Percentiles rank a stretch among this genome's conserved stretches.
Evolutionary conservation across 2,888 invertebrate species (phyloP).

Genomic region (Agrotis segetum): DNA sequence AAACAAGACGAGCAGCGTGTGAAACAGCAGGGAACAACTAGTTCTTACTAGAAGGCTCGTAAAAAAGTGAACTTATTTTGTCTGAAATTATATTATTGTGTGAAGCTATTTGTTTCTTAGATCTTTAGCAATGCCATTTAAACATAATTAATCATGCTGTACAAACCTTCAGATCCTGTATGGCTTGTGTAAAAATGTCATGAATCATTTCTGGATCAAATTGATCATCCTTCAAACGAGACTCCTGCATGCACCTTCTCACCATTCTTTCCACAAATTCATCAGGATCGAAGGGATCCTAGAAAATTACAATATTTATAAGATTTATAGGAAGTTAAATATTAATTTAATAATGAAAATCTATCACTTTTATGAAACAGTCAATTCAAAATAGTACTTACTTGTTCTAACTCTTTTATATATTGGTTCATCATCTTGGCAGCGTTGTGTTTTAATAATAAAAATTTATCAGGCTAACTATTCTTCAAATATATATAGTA

Average conservation of each 20-base stretch:
- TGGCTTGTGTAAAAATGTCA: conserved; percentile 98
- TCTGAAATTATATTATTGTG: neutral
- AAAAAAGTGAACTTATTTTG: neutral
- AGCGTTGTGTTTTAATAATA: conserved; percentile 1
- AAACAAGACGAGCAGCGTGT: too few species aligned
- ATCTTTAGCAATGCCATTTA: neutral
- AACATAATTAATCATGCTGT: neutral
- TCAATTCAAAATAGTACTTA: conserved; percentile 74
- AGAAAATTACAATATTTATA: conserved; percentile 60
- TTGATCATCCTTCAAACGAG: conserved; percentile 91
- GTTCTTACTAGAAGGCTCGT: neutral
- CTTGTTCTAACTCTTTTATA: conserved; percentile 96
- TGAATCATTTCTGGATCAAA: conserved; percentile 97
- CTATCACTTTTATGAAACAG: neutral
- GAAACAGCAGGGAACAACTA: neutral
- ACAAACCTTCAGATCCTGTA: conserved; percentile 93
- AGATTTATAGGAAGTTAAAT: neutral
- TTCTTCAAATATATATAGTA: neutral
- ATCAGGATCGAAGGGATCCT: conserved; percentile 99
- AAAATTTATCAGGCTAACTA: neutral
- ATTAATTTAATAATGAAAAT: too few species aligned
- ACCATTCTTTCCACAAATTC: conserved; percentile 99
- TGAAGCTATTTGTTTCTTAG: neutral
- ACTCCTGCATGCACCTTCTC: conserved; percentile 96
- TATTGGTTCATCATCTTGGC: conserved; percentile 96